Evolutionary conservation across 2,113 vertebrate genomes (phyloP).

Genomic region (Scomber japonicus): DNA sequence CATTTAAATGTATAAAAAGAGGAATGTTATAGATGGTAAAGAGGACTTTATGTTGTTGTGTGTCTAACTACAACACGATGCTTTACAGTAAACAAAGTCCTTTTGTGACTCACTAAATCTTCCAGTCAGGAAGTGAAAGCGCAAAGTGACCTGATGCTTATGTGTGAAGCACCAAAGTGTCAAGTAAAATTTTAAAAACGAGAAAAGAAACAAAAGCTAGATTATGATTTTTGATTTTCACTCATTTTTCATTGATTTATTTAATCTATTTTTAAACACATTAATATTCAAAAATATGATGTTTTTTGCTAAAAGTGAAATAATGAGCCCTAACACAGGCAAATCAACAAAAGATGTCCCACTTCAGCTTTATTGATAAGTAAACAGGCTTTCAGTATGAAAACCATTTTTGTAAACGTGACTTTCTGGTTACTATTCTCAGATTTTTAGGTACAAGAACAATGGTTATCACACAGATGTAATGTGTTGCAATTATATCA

Average conservation of each 20-base stretch:
- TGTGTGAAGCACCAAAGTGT: too few species aligned
- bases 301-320: too few species aligned
- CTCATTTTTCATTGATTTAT: too few species aligned
- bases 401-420: background rate
- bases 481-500: conserved; percentile 11
- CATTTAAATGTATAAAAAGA: background rate
- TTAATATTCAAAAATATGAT: background rate
- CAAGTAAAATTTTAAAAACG: too few species aligned
- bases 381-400: background rate
- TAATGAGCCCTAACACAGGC: background rate
- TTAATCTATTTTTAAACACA: too few species aligned
- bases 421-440: background rate
- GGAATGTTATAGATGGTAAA: too few species aligned
- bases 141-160: too few species aligned
- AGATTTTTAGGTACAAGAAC: background rate
- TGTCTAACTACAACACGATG: background rate
- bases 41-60: too few species aligned
- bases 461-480: background rate
- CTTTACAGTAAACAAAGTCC: conserved; percentile 1
- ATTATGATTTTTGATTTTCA: too few species aligned
- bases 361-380: background rate
- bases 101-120: background rate
- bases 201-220: background rate
- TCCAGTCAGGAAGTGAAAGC: background rate
- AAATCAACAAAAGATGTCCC: background rate